A percentile compares a stretch with the other conserved stretches of the same genome.
Evolutionary conservation across 37 sponge, comb jelly and placozoan species (phyloP).

Genomic region (Ianthella basta): DNA sequence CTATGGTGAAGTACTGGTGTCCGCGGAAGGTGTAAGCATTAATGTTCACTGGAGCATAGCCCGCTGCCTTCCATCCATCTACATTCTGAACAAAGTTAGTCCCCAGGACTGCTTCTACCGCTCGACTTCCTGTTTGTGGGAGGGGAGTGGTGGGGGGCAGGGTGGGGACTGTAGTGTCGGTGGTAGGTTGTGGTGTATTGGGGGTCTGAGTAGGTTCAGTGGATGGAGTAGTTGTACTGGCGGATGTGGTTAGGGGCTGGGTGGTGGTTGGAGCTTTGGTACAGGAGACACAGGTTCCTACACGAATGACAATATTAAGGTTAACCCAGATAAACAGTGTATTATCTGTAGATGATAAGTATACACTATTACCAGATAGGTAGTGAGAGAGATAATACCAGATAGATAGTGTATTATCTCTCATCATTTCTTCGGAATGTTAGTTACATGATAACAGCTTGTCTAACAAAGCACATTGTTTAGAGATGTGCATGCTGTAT

Average conservation of each 20-base stretch:
- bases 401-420: too few relatives aligned
- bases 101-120: background rate
- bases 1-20: background rate
- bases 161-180: background rate
- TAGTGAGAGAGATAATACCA: too few relatives aligned
- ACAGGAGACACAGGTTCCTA: too few relatives aligned
- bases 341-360: too few relatives aligned
- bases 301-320: too few relatives aligned
- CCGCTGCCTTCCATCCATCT: background rate
- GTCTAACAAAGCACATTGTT: too few relatives aligned
- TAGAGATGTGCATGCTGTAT: too few relatives aligned
- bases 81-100: background rate
- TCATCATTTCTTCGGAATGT: too few relatives aligned
- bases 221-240: background rate
- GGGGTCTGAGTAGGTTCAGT: background rate
- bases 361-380: too few relatives aligned
- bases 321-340: too few relatives aligned
- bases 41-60: background rate
- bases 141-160: background rate
- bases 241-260: background rate
- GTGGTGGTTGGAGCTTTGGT: background rate
- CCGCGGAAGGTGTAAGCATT: background rate
- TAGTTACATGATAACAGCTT: too few relatives aligned
- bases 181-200: background rate
- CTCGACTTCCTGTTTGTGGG: background rate